These are phyloP conservation scores for Ceratothoa steindachneri DNA, from an alignment of 2,888 invertebrate genomes.

Conservation along the genomic window DNA sequence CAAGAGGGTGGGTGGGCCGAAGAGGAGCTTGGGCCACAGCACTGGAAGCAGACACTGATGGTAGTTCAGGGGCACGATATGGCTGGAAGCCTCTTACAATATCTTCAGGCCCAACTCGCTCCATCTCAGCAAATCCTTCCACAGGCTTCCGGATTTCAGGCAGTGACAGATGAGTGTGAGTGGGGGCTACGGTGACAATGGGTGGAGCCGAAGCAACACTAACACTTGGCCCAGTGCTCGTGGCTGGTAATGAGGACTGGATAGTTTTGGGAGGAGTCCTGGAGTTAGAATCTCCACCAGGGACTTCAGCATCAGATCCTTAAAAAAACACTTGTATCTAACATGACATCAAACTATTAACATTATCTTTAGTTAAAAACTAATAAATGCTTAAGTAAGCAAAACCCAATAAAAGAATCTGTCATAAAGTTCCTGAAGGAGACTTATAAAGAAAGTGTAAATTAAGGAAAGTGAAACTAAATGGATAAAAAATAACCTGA, in stretches of 20 bases:
- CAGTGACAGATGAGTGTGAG: conserved; percentile 50
- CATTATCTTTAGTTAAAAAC: not conserved
- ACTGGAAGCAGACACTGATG: conserved; percentile 12
- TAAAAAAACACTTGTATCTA: not conserved
- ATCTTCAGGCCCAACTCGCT: conserved; percentile 20
- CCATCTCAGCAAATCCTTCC: conserved; percentile 10
- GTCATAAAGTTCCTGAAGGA: too few relatives aligned
- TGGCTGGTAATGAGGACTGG: conserved; percentile 50
- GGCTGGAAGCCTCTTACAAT: conserved; percentile 45
- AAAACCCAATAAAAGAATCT: too few relatives aligned
- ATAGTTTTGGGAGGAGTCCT: conserved; percentile 50
- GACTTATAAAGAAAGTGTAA: too few relatives aligned
- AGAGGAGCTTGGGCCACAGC: conserved; percentile 22
- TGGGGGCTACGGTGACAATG: conserved; percentile 54
- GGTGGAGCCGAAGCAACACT: conserved; percentile 52
- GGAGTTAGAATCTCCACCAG: not conserved
- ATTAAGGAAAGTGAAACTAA: too few relatives aligned
- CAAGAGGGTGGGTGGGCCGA: conserved; percentile 37
- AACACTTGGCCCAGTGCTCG: not conserved
- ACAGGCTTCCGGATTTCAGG: conserved; percentile 50
- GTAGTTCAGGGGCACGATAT: conserved; percentile 38
- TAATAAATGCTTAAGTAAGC: not conserved
- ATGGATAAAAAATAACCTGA: too few relatives aligned
- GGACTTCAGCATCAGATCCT: not conserved
- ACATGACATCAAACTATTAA: not conserved